Evolutionary conservation across 2,888 invertebrate genomes (phyloP), one percentile per base, ranked within the genome.

Genomic region (Drymonia ruficornis): DNA sequence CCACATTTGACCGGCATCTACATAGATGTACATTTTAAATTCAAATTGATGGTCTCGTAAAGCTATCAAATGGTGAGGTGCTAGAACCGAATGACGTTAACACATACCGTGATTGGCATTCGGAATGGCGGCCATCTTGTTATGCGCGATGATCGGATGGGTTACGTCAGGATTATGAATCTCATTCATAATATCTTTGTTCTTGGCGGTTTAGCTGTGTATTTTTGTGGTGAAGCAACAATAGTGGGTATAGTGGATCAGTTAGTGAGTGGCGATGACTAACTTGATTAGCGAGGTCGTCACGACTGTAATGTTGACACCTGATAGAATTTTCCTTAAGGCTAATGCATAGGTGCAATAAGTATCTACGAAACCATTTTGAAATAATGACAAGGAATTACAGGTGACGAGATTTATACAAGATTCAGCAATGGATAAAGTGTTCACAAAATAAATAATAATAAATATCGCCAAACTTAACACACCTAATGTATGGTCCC

Each of bases 1-100:
- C 87, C 89, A 91, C 91, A 89, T 91, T 90, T 91, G 92, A 89
- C 91, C 91, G 88, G 86, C 85, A 89, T 91, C 86, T 87, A 87
- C 83, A 84, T 84, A 86, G 81, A 84, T 86, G 85, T 84, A 83
- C 80, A 88, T 90, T 91, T 89, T 88, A 91, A 90, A 90, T 91
- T 91, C 85, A 89, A 91, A 91, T 88, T 86, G 84, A 86, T 85
- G 78, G 83, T 89, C 90, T 87, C 89, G 87, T 91, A 90, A 89
- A 91, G 83, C 90, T 86, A 91, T 91, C 90, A 90, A 89, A 85
- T 78, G 83, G 78, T 82, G 77, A 83, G 87, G 86, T 87, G 87
- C 84, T 86, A 86, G 84, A 83, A 86, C 83, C 81, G 78, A 80
- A 82, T 87, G 88, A 89, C 86, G 86, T 77, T 83, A 78, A 79